Base-by-base conservation (phyloP, 1,140 invertebrate species). In the Diachasmimorpha longicaudata region DNA sequence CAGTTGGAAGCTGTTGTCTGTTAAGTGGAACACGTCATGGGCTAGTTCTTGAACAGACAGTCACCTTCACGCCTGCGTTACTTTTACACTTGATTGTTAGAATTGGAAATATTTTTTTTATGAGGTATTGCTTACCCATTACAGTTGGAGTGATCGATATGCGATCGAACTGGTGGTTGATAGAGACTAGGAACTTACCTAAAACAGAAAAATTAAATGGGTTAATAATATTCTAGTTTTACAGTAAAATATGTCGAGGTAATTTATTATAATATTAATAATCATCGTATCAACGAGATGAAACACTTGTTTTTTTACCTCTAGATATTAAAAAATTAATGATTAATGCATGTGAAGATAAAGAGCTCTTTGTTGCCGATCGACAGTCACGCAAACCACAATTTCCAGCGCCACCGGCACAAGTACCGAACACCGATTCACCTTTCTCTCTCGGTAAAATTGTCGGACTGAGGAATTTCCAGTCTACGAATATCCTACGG, bases 331-430 rank as follows among this genome's bases (percentile, higher is more conserved):
- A n/a, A n/a, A n/a, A n/a, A n/a, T n/a, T n/a, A n/a, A n/a, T n/a
- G n/a, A n/a, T n/a, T n/a, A n/a, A n/a, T 42, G 19, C 21, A 52
- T 46, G 44, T 46, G 23, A 9, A 11, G 48, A 11, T 39, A 44
- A 36, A 75, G 68, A 70, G 13, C 58, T 63, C 74, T 70, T 16
- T 16, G 10, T 75, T 75, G 74, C 74, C 74, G 68, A 63, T 70
- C 14, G 68, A 8, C 19, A 67, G 37, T 5, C 48, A 4, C 19
- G 4, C 8, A 23, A 25, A 19, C 37, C 23, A 39, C 19, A 44
- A 8, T 71, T n/a, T 21, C 37, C 23, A 23, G 23, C 19, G 21
- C 23, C 11, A 19, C 13, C 10, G 4, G 14, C 23, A 55, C 5
- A 19, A 10, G 36, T 37, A 36, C 21, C 19, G 25, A n/a, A 25